Conservation (phyloP, 2,797 vertebrate species). For the Nannoperca obscura region DNA sequence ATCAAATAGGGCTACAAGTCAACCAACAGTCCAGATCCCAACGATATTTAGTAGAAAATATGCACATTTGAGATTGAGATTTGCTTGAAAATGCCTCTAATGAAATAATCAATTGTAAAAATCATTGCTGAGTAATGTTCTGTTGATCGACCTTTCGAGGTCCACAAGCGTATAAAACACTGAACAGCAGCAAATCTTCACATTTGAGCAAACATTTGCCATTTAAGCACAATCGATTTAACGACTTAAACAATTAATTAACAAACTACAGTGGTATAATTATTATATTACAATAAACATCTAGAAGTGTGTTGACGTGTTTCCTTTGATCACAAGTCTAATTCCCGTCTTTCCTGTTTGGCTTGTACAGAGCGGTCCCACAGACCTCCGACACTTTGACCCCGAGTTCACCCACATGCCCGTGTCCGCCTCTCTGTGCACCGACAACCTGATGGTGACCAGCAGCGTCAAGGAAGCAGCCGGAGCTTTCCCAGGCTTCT, state of each 20-base stretch:
- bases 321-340: neutral
- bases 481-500: constrained; percentile 87
- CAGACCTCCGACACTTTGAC: constrained; percentile 87
- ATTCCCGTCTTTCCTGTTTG: neutral
- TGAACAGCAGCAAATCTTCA: neutral
- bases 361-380: constrained; percentile 81
- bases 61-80: neutral
- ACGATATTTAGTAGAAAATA: neutral
- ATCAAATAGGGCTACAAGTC: neutral
- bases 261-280: neutral
- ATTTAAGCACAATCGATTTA: neutral
- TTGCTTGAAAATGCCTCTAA: too few relatives aligned
- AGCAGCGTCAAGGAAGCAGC: constrained; percentile 86
- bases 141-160: neutral
- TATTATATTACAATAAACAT: neutral
- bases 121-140: neutral
- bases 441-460: constrained; percentile 77
- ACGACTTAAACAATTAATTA: neutral
- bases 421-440: constrained; percentile 83
- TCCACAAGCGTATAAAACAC: neutral
- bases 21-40: neutral
- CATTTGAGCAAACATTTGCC: neutral
- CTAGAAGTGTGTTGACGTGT: neutral
- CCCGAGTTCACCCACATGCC: constrained; percentile 88
- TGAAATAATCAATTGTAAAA: neutral